Evolutionary conservation across 2,888 invertebrate genomes (phyloP).

Genomic region (Ochropacha duplaris): DNA sequence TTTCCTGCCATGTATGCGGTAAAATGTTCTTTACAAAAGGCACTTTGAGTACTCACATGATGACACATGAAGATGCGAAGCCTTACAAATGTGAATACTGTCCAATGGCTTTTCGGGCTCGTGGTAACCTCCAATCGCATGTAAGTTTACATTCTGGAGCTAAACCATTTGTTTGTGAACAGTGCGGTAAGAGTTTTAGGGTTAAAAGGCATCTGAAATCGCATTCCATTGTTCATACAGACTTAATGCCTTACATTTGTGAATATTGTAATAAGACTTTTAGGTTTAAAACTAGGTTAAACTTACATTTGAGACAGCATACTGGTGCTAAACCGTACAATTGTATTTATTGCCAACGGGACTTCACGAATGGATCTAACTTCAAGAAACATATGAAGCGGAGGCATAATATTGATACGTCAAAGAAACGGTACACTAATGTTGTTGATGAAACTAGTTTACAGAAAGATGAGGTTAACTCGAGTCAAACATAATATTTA

Average conservation of each 20-base stretch:
- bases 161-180: constrained; percentile 75
- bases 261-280: constrained; percentile 72
- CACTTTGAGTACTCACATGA: constrained; percentile 67
- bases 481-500: constrained; percentile 16
- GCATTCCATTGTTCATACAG: constrained; percentile 75
- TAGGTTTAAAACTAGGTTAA: constrained; percentile 71
- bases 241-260: constrained; percentile 70
- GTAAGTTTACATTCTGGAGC: constrained; percentile 66
- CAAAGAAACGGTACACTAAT: constrained; percentile 53
- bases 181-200: constrained; percentile 72
- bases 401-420: constrained; percentile 71
- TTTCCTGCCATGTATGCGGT: constrained; percentile 72
- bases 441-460: constrained; percentile 15
- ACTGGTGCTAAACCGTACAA: constrained; percentile 74
- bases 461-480: constrained; percentile 22
- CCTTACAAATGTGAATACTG: constrained; percentile 74
- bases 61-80: constrained; percentile 67
- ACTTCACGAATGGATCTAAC: constrained; percentile 77
- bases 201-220: constrained; percentile 75
- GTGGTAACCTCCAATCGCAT: constrained; percentile 70
- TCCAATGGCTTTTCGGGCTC: constrained; percentile 66
- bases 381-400: constrained; percentile 77
- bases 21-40: constrained; percentile 79
- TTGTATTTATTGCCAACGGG: constrained; percentile 67
- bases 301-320: constrained; percentile 72